These are phyloP conservation scores for Microhierax caerulescens DNA, from an alignment of 2,797 vertebrate species.

Conservation along the genomic window DNA sequence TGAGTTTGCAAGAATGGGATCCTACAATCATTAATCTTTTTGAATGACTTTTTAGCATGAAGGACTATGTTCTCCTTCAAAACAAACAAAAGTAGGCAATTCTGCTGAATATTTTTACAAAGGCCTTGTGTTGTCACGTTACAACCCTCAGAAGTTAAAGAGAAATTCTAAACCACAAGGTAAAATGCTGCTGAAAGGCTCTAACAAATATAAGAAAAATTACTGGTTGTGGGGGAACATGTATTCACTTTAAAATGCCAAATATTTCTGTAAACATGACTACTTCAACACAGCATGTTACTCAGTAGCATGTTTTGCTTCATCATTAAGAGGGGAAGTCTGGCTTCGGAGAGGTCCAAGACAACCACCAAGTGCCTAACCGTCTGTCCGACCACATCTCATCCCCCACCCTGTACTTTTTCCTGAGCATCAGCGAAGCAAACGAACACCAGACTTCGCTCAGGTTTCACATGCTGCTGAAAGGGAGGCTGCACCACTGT, in stretches of 20 bases:
- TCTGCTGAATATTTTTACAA: not conserved
- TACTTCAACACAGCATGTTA: not conserved
- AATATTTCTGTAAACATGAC: not conserved
- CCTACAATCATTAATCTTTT: conserved; percentile 37
- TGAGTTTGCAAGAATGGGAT: conserved; percentile 22
- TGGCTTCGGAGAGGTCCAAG: rapidly evolving
- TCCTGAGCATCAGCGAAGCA: rapidly evolving
- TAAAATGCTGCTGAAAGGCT: not conserved
- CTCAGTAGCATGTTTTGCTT: not conserved
- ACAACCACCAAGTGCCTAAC: not conserved
- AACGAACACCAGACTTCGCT: not conserved
- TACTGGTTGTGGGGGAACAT: not conserved
- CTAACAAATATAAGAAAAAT: not conserved
- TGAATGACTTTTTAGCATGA: conserved; percentile 1
- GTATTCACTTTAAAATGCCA: not conserved
- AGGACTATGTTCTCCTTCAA: not conserved
- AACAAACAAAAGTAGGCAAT: not conserved
- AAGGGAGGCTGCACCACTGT: not conserved
- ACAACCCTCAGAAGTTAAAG: not conserved
- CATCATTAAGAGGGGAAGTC: not conserved
- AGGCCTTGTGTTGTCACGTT: not conserved
- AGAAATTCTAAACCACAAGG: not conserved
- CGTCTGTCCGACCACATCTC: not conserved
- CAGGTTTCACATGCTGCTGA: not conserved
- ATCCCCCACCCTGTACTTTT: not conserved